Evolutionary conservation across 2,113 vertebrate species (phyloP), one percentile per base, ranked within the genome.

Genomic region (Todiramphus chloris): DNA sequence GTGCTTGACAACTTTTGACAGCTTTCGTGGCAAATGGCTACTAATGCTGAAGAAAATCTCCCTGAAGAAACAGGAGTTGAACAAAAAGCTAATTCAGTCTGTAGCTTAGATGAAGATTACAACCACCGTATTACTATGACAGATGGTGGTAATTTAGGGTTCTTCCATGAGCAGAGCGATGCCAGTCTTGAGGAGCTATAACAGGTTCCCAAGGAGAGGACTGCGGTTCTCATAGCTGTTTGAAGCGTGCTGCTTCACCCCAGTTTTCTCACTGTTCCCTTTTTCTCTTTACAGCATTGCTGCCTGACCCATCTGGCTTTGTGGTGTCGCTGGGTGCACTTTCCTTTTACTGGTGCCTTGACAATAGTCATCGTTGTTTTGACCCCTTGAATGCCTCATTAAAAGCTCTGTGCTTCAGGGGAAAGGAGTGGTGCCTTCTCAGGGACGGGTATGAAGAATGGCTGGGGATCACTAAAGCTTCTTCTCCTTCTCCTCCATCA

Each of bases 221-320:
- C 48, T 84, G 64, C 0, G 0, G 76, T 85, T 87, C 31, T 53
- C 39, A 41, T 66, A 90, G 62, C 72, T 89, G 39, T 92, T 84
- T 44, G 69, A 93, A 75, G 21, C 4, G 3, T 24, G 39, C 31
- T 89, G 43, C 46, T 88, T 69, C 23, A 24, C 64, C 28, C 7
- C 13, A 6, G 14, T 87, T 95, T 80, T 64, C 50, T 90, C 76
- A 30, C 62, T 63, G 66, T 82, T 95, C 60, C 43, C n/a, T 88
- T 84, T 82, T 95, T 93, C 83, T 78, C 48, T 95, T 96, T 82
- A 77, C 55, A 76, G 66, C 9, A 5, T 41, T 62, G 67, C 44
- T 92, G 44, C 77, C 53, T 72, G 37, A n/a, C 58, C 35, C 77
- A 64, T 79, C 74, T 88, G 87, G 24, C 50, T 87, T 82, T 46